phyloP scores from a whole-genome alignment of 1,140 invertebrate species.

The Drosophila mojavensis region DNA sequence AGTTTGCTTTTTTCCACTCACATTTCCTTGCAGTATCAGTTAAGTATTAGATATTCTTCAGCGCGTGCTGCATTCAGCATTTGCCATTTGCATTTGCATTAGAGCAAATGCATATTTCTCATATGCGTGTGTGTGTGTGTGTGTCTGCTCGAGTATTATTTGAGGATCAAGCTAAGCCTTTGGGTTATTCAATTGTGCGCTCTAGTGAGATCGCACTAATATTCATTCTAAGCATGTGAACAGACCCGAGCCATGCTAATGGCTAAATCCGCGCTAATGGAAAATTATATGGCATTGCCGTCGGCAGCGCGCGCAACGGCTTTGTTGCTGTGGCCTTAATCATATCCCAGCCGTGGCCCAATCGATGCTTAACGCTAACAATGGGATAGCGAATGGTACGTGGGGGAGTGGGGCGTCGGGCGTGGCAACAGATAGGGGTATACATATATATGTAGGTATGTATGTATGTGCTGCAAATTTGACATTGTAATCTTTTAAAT shows the following conservation, averaged over 20 bases:
- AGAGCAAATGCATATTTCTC: slow-evolving; percentile 6
- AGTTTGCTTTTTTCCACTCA: too few relatives aligned
- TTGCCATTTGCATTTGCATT: slow-evolving; percentile 1
- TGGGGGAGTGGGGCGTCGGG: background rate
- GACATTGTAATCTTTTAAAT: slow-evolving; percentile 76
- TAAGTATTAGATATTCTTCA: background rate
- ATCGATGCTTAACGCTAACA: slow-evolving; percentile 36
- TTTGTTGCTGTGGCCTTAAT: slow-evolving; percentile 43
- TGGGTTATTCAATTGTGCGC: background rate
- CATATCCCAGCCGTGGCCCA: slow-evolving; percentile 52
- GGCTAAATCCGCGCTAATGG: slow-evolving; percentile 47
- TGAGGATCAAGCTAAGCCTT: background rate
- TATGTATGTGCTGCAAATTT: slow-evolving; percentile 40
- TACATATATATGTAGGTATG: too few relatives aligned
- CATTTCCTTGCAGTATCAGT: too few relatives aligned
- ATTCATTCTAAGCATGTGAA: too few relatives aligned
- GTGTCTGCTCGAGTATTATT: background rate
- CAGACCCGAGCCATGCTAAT: background rate
- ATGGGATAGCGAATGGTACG: background rate
- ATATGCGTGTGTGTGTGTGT: background rate
- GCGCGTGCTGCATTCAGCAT: background rate
- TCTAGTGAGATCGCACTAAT: too few relatives aligned
- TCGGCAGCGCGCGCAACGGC: slow-evolving; percentile 1
- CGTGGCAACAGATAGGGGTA: background rate
- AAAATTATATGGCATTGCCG: slow-evolving; percentile 47